Evolutionary conservation across 2,113 vertebrate genomes (phyloP).

Genomic region (Datnioides undecimradiatus): DNA sequence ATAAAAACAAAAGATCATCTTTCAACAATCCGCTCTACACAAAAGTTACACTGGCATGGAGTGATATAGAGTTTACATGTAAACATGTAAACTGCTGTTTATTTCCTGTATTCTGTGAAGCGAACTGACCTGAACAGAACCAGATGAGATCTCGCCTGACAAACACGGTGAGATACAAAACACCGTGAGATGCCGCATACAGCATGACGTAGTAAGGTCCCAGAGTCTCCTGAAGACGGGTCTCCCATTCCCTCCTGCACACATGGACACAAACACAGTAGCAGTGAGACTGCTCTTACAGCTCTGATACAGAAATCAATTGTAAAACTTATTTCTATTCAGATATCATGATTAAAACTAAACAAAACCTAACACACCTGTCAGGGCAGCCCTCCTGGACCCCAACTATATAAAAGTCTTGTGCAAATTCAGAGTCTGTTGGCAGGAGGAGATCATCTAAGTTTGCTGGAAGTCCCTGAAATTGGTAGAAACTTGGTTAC

Average conservation of each 20-base stretch:
- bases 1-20: not conserved
- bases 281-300: not conserved
- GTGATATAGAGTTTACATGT: not conserved
- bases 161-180: slow-evolving; percentile 92
- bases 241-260: slow-evolving; percentile 95
- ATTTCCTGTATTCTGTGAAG: not conserved
- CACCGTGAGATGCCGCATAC: slow-evolving; percentile 89
- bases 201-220: slow-evolving; percentile 95
- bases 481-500: slow-evolving; percentile 7
- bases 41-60: not conserved
- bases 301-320: not conserved
- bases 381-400: slow-evolving; percentile 98
- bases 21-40: not conserved
- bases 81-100: not conserved
- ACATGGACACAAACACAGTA: slow-evolving; percentile 5
- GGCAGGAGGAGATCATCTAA: slow-evolving; percentile 95
- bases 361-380: slow-evolving; percentile 82
- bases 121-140: slow-evolving; percentile 94
- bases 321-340: not conserved
- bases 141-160: slow-evolving; percentile 97
- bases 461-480: slow-evolving; percentile 89
- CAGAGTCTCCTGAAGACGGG: slow-evolving; percentile 93
- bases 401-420: slow-evolving; percentile 95
- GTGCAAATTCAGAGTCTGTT: slow-evolving; percentile 91
- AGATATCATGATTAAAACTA: not conserved